These are phyloP conservation scores for Agonum fuliginosum DNA, from an alignment of 2,888 invertebrate species.

Conservation along the genomic window DNA sequence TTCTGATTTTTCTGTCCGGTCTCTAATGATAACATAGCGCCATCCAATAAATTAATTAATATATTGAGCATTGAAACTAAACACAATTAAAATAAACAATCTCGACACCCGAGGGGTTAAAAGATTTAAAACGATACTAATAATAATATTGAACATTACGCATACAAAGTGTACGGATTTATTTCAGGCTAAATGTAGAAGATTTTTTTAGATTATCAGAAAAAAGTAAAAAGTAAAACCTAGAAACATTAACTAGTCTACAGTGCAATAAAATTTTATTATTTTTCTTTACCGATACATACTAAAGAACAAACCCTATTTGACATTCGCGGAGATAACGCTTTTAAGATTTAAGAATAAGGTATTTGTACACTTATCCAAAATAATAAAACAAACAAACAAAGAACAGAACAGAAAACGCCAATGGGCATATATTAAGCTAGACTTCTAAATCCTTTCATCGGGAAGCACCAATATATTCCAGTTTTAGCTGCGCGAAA, in stretches of 20 bases:
- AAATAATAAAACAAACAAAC: slow-evolving; percentile 51
- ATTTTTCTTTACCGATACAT: not conserved
- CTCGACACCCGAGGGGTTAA: too few relatives aligned
- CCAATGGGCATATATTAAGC: slow-evolving; percentile 45
- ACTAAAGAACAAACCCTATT: slow-evolving; percentile 15
- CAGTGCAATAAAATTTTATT: slow-evolving; percentile 34
- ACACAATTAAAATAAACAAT: too few relatives aligned
- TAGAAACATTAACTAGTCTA: not conserved
- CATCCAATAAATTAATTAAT: too few relatives aligned
- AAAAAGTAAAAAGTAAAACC: too few relatives aligned
- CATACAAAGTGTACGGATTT: too few relatives aligned
- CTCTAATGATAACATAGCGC: too few relatives aligned
- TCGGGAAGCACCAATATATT: slow-evolving; percentile 47
- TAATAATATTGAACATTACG: too few relatives aligned
- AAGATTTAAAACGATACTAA: too few relatives aligned
- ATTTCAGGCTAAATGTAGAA: too few relatives aligned
- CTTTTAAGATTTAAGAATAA: not conserved
- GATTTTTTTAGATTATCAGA: not conserved
- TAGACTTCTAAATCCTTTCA: slow-evolving; percentile 32
- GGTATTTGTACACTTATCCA: slow-evolving; percentile 39
- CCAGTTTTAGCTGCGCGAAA: slow-evolving; percentile 37
- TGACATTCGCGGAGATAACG: slow-evolving; percentile 15
- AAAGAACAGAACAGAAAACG: slow-evolving; percentile 28
- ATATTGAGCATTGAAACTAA: too few relatives aligned
- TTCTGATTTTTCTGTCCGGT: too few relatives aligned